Conservation (phyloP, 2,888 invertebrate species). For the Choreutis nemorana region DNA sequence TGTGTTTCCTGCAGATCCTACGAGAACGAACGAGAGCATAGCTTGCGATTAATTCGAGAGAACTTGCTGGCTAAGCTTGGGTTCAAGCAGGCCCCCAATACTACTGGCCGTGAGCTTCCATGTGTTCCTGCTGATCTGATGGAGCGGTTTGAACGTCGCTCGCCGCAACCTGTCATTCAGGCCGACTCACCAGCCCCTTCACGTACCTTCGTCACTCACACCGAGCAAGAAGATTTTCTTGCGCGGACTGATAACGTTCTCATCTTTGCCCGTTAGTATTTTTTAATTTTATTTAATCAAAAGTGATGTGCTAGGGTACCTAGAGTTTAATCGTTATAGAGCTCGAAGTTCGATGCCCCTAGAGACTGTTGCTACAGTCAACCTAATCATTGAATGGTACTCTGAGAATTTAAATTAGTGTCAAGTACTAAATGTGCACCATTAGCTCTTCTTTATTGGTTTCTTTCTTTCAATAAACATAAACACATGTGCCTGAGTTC, state of each 20-base stretch:
- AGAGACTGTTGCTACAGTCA: constrained; percentile 8
- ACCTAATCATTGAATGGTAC: background rate
- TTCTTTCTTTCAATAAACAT: too few species aligned
- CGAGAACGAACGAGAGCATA: constrained; percentile 67
- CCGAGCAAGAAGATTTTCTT: constrained; percentile 72
- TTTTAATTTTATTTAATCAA: constrained; percentile 27
- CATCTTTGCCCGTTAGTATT: constrained; percentile 73
- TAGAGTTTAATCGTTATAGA: constrained; percentile 11
- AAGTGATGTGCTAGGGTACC: constrained; percentile 9
- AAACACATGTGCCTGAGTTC: too few species aligned
- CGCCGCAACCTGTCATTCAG: constrained; percentile 66
- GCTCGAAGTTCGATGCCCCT: constrained; percentile 40
- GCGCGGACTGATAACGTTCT: constrained; percentile 73
- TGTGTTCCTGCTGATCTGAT: constrained; percentile 65
- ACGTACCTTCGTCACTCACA: constrained; percentile 61
- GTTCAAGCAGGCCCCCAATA: constrained; percentile 69
- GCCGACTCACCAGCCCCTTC: constrained; percentile 65
- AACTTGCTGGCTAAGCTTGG: constrained; percentile 71
- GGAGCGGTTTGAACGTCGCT: constrained; percentile 55
- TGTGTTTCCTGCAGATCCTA: constrained; percentile 65
- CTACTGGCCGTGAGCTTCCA: constrained; percentile 65
- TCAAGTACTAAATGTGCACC: constrained; percentile 3
- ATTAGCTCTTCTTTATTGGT: background rate
- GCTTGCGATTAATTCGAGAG: constrained; percentile 69
- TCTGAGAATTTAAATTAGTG: background rate